phyloP scores from a whole-genome alignment of 2,113 vertebrate genomes.

The Sorex araneus region DNA sequence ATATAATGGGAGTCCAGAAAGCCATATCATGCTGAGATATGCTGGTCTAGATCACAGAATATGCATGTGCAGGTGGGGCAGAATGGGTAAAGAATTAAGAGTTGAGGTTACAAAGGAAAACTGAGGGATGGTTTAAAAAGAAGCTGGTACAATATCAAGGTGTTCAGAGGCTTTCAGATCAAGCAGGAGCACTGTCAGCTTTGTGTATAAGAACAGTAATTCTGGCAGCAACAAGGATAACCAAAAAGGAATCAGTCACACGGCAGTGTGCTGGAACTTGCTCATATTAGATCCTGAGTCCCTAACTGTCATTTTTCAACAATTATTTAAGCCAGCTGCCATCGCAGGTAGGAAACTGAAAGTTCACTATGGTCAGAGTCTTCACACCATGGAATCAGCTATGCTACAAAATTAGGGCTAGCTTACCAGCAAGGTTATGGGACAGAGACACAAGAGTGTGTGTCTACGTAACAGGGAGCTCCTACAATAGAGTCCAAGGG shows the following conservation, averaged over 20 bases:
- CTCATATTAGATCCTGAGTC: not conserved
- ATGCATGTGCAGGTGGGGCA: not conserved
- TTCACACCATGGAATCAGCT: slow-evolving; percentile 10
- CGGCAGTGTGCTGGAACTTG: not conserved
- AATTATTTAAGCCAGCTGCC: not conserved
- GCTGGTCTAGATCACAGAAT: too few species aligned
- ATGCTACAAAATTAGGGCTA: slow-evolving; percentile 27
- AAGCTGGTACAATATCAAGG: slow-evolving; percentile 28
- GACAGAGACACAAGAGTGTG: not conserved
- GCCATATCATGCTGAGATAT: too few species aligned
- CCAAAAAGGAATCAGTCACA: slow-evolving; percentile 15
- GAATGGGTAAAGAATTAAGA: slow-evolving; percentile 17
- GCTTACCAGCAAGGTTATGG: not conserved
- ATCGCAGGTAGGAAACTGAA: slow-evolving; percentile 12
- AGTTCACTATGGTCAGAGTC: not conserved
- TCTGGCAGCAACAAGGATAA: not conserved
- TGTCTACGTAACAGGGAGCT: too few species aligned
- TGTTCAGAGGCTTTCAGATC: not conserved
- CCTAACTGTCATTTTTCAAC: not conserved
- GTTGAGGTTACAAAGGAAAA: slow-evolving; percentile 11
- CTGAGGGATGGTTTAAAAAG: slow-evolving; percentile 27
- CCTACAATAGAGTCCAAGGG: not conserved
- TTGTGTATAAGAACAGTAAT: slow-evolving; percentile 4
- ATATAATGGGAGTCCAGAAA: too few species aligned
- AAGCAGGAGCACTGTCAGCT: not conserved